A percentile compares a stretch with the other conserved stretches of the same genome.
Evolutionary conservation across 2,113 vertebrate species (phyloP).

Genomic region (Helogale parvula): DNA sequence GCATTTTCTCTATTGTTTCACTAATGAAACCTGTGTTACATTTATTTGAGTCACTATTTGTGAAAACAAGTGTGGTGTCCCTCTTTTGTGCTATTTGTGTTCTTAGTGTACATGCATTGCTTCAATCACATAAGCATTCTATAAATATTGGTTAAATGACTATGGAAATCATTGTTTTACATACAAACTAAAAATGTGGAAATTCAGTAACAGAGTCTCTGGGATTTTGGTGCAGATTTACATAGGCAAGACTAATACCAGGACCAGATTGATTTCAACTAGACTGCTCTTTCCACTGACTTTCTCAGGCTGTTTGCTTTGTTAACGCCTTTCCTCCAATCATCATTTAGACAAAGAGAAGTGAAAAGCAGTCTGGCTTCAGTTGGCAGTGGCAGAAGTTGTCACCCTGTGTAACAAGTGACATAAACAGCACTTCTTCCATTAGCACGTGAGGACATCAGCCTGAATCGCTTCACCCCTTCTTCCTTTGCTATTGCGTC

Average conservation of each 20-base stretch:
- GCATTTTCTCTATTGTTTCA: neutral
- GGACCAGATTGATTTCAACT: neutral
- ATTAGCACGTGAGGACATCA: neutral
- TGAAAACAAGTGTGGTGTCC: neutral
- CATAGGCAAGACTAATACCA: neutral
- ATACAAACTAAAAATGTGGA: neutral
- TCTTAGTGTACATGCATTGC: neutral
- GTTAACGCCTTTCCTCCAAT: neutral
- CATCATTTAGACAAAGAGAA: neutral
- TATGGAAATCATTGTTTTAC: neutral
- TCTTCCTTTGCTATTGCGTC: neutral
- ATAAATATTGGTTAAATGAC: neutral
- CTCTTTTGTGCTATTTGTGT: neutral
- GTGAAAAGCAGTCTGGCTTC: neutral
- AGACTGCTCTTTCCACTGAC: neutral
- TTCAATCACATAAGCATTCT: neutral
- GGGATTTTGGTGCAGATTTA: neutral
- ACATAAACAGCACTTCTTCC: neutral
- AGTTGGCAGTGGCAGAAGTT: neutral
- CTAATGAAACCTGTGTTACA: fast-evolving
- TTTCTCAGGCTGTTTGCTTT: neutral
- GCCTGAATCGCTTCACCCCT: neutral
- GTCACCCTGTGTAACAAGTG: neutral
- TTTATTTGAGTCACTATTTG: neutral
- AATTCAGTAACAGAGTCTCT: neutral